These are phyloP conservation scores for Eretmochelys imbricata DNA, from an alignment of 2,113 vertebrate species.

Conservation along the genomic window DNA sequence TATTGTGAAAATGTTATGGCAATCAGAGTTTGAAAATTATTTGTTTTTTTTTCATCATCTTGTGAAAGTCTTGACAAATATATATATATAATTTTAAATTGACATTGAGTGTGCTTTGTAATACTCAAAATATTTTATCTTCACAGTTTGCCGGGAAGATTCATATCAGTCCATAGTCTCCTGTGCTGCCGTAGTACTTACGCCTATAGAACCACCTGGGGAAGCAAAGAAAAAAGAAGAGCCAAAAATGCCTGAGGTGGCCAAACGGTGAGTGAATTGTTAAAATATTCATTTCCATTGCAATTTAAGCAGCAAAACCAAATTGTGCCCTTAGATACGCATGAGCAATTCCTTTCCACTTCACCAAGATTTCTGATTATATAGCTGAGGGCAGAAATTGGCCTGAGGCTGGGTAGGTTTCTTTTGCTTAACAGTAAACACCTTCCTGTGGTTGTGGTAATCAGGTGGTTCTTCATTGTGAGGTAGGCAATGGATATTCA, in stretches of 20 bases:
- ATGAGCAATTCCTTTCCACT: not conserved
- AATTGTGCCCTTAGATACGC: not conserved
- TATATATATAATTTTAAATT: not conserved
- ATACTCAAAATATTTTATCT: conserved; percentile 10
- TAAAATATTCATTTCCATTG: not conserved
- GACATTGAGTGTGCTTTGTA: not conserved
- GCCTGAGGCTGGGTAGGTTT: not conserved
- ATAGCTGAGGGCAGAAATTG: not conserved
- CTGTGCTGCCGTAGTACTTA: conserved; percentile 88
- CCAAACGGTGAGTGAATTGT: conserved; percentile 84
- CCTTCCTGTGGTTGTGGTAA: conserved; percentile 2
- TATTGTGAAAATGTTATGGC: not conserved
- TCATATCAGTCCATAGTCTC: conserved; percentile 93
- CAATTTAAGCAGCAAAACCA: not conserved
- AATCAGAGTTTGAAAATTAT: not conserved
- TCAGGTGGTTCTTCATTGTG: not conserved
- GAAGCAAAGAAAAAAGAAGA: conserved; percentile 85
- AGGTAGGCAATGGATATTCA: not conserved
- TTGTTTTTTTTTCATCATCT: not conserved
- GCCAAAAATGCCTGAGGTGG: conserved; percentile 72
- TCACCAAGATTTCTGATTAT: not conserved
- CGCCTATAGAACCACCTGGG: conserved; percentile 81
- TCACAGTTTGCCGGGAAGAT: conserved; percentile 93
- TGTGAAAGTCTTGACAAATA: not conserved
- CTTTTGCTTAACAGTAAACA: not conserved